Evolutionary conservation across 1,140 invertebrate species (phyloP).

Genomic region (Drosophila teissieri): DNA sequence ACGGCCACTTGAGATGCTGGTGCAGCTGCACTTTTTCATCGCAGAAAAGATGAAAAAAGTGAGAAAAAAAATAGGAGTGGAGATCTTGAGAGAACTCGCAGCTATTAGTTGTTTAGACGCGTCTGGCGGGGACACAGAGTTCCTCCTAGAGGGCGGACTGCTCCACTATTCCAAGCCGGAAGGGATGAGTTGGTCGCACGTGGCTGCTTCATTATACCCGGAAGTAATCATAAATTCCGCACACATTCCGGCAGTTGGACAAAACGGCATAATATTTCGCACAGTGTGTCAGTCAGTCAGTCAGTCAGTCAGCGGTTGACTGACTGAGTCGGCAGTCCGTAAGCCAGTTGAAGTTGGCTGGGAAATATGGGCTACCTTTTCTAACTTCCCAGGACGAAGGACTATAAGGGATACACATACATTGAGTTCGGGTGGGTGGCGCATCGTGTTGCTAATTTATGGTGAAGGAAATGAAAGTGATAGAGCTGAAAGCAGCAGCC

Average conservation of each 20-base stretch:
- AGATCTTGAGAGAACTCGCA: constrained; percentile 65
- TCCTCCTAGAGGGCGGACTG: neutral
- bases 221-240: constrained; percentile 81
- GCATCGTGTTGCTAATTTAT: constrained; percentile 78
- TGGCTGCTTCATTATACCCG: constrained; percentile 76
- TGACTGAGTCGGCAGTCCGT: constrained; percentile 19
- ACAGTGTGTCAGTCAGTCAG: constrained; percentile 44
- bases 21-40: constrained; percentile 68
- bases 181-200: constrained; percentile 50
- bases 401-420: constrained; percentile 1
- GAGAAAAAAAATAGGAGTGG: constrained; percentile 23
- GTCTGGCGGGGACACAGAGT: constrained; percentile 49
- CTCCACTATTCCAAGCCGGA: neutral
- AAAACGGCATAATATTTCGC: constrained; percentile 59
- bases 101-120: constrained; percentile 74
- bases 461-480: constrained; percentile 81
- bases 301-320: constrained; percentile 16
- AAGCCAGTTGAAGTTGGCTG: constrained; percentile 42
- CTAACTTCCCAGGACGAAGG: constrained; percentile 8
- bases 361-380: constrained; percentile 66
- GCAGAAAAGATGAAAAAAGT: constrained; percentile 5
- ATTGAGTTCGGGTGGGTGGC: neutral
- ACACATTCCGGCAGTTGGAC: constrained; percentile 52
- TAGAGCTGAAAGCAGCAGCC: constrained; percentile 77
- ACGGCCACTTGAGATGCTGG: constrained; percentile 37